Evolutionary conservation across 2,888 invertebrate genomes (phyloP), one percentile per base, ranked within the genome.

Genomic region (Hypolimnas misippus): DNA sequence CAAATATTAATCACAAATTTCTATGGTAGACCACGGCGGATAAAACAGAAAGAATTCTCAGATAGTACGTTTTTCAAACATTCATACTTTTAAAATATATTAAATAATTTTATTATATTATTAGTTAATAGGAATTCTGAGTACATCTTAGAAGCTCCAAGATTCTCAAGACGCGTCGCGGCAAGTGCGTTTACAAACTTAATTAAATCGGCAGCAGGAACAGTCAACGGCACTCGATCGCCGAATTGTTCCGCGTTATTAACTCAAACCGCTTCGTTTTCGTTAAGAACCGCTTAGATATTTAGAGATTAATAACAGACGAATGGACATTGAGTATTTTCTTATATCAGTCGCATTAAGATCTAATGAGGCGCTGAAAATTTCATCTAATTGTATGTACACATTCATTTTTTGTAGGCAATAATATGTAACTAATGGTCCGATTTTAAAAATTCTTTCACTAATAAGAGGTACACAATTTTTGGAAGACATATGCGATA

Each of bases 151-250:
- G 35, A 52, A 49, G 44, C 25, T 59, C 16, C 25, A 53, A 16
- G 40, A 56, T 52, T 33, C 12, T 50, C 42, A 56, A 59, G 65
- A 33, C 25, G 51, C 31, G 52, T 46, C 25, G 46, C 56, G 56
- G 19, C 53, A 33, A 58, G 58, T 56, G 64, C 57, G 56, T 66
- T 83, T 73, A 74, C 76, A 82, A 85, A 81, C 80, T 86, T 88
- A 88, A 88, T 88, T 86, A 87, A 88, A 87, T 86, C 81, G 77
- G 29, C 78, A 73, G 76, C 72, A 73, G 72, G 76, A 75, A 70
- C 76, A 77, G 73, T 75, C 79, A 75, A 73, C 74, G 70, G 70
- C 77, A 77, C 79, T 78, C 76, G 77, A 81, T 77, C 76, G 74
- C 76, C 80, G 80, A 81, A 84, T 81, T 82, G 79, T 85, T 84